Conservation (phyloP, 2,113 vertebrate species). For the Myiagra hebetior region DNA sequence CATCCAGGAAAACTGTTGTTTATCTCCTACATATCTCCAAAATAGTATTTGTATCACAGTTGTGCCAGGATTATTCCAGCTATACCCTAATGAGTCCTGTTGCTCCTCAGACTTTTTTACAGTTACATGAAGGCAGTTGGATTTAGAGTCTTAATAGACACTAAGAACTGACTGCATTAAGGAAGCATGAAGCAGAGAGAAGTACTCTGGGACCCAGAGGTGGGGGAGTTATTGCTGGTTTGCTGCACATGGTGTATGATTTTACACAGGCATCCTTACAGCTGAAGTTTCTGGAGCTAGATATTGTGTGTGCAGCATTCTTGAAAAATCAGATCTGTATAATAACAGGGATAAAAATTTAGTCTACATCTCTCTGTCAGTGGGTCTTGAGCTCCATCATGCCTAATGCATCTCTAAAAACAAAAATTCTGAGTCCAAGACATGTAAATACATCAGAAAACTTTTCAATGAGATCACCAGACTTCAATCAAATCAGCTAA, state of each 20-base stretch:
- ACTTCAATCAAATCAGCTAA: background rate
- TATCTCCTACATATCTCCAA: conserved; percentile 2
- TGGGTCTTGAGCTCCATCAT: background rate
- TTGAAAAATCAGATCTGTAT: background rate
- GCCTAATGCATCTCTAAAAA: background rate
- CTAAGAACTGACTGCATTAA: conserved; percentile 23
- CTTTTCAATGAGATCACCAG: background rate
- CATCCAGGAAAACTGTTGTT: conserved; percentile 55
- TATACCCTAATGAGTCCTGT: background rate
- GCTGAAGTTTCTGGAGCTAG: background rate
- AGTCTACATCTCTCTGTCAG: background rate
- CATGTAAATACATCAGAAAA: background rate
- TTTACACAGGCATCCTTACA: background rate
- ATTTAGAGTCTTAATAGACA: conserved; percentile 53
- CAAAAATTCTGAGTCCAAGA: background rate
- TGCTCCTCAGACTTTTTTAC: conserved; percentile 39
- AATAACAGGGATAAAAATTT: background rate
- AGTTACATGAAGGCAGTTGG: conserved; percentile 29
- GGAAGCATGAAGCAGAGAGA: conserved; percentile 16
- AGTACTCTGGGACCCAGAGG: background rate
- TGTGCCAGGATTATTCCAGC: conserved; percentile 56
- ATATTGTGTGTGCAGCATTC: background rate
- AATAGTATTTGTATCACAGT: conserved; percentile 1
- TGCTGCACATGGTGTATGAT: background rate
- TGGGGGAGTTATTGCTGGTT: background rate